Percentiles rank a stretch among this genome's conserved stretches.
phyloP scores from a whole-genome alignment of 2,797 vertebrate species.

The Natrix natrix region DNA sequence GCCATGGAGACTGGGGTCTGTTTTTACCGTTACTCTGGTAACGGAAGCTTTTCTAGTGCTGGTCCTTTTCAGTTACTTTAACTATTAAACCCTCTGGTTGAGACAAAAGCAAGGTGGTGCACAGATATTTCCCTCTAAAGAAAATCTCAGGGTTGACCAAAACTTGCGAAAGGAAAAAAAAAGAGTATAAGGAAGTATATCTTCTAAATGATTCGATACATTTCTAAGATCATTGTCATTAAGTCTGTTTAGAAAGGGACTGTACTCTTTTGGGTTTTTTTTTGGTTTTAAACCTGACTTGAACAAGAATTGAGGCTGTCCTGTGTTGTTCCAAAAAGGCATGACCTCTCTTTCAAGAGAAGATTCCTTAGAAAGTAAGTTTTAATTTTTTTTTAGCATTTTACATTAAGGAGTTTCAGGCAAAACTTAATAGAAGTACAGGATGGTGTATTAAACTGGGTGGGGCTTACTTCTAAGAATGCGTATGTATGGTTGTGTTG shows the following conservation, averaged over 20 bases:
- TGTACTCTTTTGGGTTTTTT: constrained; percentile 17
- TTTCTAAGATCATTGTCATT: constrained; percentile 29
- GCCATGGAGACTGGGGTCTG: constrained; percentile 90
- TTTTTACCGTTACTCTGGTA: constrained; percentile 94
- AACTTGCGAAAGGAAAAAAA: constrained; percentile 53
- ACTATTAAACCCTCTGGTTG: constrained; percentile 87
- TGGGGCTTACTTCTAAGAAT: background rate
- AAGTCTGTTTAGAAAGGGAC: constrained; percentile 17
- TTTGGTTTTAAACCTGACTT: constrained; percentile 35
- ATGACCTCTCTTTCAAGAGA: constrained; percentile 1
- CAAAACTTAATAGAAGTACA: background rate
- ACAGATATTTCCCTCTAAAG: constrained; percentile 84
- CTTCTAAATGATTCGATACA: constrained; percentile 35
- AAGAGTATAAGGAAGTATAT: constrained; percentile 45
- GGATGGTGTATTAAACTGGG: background rate
- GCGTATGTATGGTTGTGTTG: background rate
- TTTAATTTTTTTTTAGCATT: background rate
- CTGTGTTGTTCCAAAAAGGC: background rate
- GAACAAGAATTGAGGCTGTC: constrained; percentile 39
- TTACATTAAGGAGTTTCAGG: background rate
- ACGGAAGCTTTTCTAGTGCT: constrained; percentile 83
- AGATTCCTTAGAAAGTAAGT: constrained; percentile 18
- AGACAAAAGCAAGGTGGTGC: constrained; percentile 89
- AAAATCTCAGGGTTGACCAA: constrained; percentile 74
- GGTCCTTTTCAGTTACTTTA: constrained; percentile 86